Evolutionary conservation across 2,888 invertebrate species (phyloP).

Genomic region (Linnaemya tessellans): DNA sequence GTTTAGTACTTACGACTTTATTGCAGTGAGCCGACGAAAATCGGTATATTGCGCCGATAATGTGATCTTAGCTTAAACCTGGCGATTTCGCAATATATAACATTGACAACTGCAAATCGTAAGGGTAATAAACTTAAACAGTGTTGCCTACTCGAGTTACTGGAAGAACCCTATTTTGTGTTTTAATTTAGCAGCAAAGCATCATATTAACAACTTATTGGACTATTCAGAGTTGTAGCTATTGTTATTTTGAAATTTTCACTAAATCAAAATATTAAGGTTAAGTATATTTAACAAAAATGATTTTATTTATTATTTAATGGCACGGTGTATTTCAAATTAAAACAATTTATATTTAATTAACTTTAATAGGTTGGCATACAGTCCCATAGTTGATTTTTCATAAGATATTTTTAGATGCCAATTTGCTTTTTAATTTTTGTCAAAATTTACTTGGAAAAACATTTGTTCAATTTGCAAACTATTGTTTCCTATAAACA

Average conservation of each 20-base stretch:
- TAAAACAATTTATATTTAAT: background rate
- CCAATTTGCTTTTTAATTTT: conserved; percentile 33
- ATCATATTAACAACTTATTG: background rate
- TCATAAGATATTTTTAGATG: background rate
- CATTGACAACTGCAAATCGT: background rate
- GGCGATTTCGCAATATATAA: too few relatives aligned
- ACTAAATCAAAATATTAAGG: background rate
- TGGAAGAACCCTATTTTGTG: background rate
- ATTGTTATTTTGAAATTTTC: background rate
- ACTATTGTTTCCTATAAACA: background rate
- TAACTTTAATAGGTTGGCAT: background rate
- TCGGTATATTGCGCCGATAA: too few relatives aligned
- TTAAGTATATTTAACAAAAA: too few relatives aligned
- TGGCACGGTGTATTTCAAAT: background rate
- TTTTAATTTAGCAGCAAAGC: too few relatives aligned
- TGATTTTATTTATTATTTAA: background rate
- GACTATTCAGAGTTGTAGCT: background rate
- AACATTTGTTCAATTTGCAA: conserved; percentile 19
- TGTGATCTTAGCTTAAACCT: too few relatives aligned
- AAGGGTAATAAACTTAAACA: background rate
- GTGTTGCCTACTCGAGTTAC: background rate
- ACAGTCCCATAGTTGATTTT: background rate
- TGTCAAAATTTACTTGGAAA: conserved; percentile 6
- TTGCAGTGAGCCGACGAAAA: too few relatives aligned
- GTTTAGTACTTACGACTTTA: too few relatives aligned